Conservation (phyloP, 1,140 invertebrate species). For the Drosophila sproati region DNA sequence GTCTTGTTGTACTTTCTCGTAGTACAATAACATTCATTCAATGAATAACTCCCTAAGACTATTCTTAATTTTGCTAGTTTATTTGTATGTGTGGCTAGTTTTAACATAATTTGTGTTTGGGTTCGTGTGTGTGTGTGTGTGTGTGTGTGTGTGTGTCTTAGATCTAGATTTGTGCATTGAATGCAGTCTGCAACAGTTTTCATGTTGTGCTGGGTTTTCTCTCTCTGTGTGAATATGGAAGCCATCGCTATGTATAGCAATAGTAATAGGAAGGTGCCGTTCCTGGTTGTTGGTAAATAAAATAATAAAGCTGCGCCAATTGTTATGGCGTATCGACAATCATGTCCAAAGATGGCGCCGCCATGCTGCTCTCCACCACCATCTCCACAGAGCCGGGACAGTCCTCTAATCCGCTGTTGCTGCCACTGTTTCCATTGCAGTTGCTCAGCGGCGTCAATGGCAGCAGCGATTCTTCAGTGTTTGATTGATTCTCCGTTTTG, state of each 20-base stretch:
- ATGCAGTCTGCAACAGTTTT: constrained; percentile 64
- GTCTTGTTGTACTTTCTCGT: background rate
- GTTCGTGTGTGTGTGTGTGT: constrained; percentile 21
- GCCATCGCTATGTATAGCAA: constrained; percentile 50
- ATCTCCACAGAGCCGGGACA: constrained; percentile 55
- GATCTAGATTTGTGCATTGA: constrained; percentile 61
- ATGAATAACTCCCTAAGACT: constrained; percentile 6
- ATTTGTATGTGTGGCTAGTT: constrained; percentile 2
- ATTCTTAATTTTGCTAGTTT: constrained; percentile 1
- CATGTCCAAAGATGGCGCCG: constrained; percentile 45
- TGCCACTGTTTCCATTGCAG: constrained; percentile 35
- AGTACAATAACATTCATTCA: constrained; percentile 7
- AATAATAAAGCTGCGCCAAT: constrained; percentile 58
- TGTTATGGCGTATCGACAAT: constrained; percentile 62
- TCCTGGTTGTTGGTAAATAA: constrained; percentile 56
- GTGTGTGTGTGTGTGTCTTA: constrained; percentile 28
- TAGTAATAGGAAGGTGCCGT: constrained; percentile 55
- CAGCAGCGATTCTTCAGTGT: constrained; percentile 25
- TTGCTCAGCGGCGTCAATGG: constrained; percentile 42
- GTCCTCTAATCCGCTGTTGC: constrained; percentile 37
- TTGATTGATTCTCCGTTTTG: constrained; percentile 24
- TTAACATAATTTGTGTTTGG: background rate
- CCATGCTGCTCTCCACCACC: constrained; percentile 59
- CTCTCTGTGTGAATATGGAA: constrained; percentile 58
- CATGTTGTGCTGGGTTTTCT: constrained; percentile 38